Evolutionary conservation across 2,113 vertebrate genomes (phyloP).

Genomic region (Propithecus coquereli): DNA sequence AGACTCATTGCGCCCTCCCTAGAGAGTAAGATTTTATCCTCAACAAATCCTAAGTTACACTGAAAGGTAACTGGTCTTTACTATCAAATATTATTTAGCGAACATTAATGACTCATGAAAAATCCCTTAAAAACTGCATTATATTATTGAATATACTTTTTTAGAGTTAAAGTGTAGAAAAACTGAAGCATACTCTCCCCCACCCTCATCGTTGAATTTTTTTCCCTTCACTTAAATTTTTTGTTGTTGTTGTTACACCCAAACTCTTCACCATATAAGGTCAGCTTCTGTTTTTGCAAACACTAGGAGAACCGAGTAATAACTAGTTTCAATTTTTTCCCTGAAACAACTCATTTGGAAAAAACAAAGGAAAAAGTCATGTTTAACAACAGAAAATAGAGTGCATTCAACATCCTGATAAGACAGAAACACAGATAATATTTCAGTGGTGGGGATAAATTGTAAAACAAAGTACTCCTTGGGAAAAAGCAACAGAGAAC

Average conservation of each 20-base stretch:
- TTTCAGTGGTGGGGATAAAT: background rate
- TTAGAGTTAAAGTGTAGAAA: slow-evolving; percentile 78
- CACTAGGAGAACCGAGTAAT: slow-evolving; percentile 72
- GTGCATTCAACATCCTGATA: slow-evolving; percentile 65
- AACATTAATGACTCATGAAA: background rate
- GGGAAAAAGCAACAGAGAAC: slow-evolving; percentile 7
- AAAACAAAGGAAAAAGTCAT: slow-evolving; percentile 66
- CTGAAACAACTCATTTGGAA: slow-evolving; percentile 74
- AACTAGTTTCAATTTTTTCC: slow-evolving; percentile 76
- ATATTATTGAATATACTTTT: background rate
- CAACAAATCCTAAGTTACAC: background rate
- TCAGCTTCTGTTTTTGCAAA: slow-evolving; percentile 78
- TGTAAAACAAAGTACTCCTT: background rate
- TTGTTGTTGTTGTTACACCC: slow-evolving; percentile 68
- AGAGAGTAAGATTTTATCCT: background rate
- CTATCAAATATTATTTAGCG: background rate
- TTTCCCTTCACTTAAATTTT: slow-evolving; percentile 48
- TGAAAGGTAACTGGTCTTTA: slow-evolving; percentile 56
- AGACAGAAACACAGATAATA: slow-evolving; percentile 16
- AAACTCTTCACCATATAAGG: slow-evolving; percentile 59
- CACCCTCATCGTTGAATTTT: slow-evolving; percentile 67
- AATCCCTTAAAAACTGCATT: slow-evolving; percentile 48
- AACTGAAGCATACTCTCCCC: slow-evolving; percentile 74
- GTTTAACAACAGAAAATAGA: slow-evolving; percentile 72
- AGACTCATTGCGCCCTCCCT: background rate